Percentiles rank a stretch among this genome's conserved stretches.
phyloP scores from a whole-genome alignment of 2,113 vertebrate genomes.

The Circaetus gallicus region DNA sequence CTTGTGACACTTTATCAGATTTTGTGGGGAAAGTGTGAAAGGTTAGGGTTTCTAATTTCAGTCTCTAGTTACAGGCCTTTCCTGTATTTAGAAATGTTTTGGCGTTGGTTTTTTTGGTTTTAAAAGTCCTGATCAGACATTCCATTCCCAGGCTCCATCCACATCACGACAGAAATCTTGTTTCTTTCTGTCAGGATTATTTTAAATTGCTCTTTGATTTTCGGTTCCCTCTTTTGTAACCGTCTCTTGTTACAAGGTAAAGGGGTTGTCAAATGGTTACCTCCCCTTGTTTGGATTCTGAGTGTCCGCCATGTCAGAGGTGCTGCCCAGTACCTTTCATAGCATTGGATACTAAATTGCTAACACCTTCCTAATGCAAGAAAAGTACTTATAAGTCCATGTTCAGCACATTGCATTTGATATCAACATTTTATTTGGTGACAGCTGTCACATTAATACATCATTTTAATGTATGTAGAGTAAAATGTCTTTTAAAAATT shows the following conservation, averaged over 20 bases:
- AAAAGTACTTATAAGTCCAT: not conserved
- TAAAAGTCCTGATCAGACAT: not conserved
- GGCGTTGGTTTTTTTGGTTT: too few species aligned
- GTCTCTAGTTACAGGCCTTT: not conserved
- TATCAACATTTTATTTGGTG: not conserved
- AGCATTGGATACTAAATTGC: not conserved
- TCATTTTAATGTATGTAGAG: not conserved
- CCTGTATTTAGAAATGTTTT: not conserved
- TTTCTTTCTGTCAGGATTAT: not conserved
- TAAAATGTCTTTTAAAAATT: not conserved
- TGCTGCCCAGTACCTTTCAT: not conserved
- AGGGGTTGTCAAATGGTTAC: not conserved
- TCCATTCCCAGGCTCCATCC: not conserved
- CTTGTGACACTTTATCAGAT: not conserved
- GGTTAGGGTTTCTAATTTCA: not conserved
- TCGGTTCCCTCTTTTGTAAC: not conserved
- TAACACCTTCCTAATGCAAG: not conserved
- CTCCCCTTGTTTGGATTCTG: fast-evolving
- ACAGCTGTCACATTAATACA: not conserved
- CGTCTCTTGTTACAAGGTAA: not conserved
- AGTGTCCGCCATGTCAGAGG: not conserved
- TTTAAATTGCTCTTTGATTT: not conserved
- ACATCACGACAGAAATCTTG: not conserved
- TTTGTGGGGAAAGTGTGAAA: not conserved
- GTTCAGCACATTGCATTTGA: not conserved